Evolutionary conservation across 2,113 vertebrate genomes (phyloP), one percentile per base, ranked within the genome.

Genomic region (Scomber japonicus): DNA sequence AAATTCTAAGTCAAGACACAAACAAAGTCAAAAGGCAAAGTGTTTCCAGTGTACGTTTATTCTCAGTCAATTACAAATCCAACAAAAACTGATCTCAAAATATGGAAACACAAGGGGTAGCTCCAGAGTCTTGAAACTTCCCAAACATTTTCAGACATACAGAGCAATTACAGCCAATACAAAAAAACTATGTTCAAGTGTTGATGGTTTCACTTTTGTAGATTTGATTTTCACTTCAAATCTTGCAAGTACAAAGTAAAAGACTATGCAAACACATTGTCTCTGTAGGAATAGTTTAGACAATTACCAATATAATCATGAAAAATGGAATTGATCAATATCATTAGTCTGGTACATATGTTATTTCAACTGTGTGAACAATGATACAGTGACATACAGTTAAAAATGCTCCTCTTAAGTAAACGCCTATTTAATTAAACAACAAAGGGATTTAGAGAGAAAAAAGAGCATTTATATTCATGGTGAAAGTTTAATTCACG

Each of bases 31-130:
- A 44, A 49, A 75, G 56, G n/a, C 9, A 24, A 73, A 12, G 56
- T 57, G 24, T 78, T 75, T 84, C 51, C 64, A 80, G 75, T 75
- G 62, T n/a, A 90, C 24, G 44, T 90, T 91, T 92, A 88, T 85
- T 88, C 21, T 53, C 57, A 72, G 55, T 9, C 46, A 75, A 82
- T 81, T 66, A 59, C n/a, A 83, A 78, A 80, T 73, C 55, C 27
- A 75, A 70, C 21, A 79, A 64, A 81, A 75, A 62, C 4, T 11
- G 19, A 75, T 74, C 31, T 48, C 21, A 16, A 35, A 49, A 61
- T 10, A 75, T 48, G 63, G 61, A 78, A 80, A 81, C 62, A 79
- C 44, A 56, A 66, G 64, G 48, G 80, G 59, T 19, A 50, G 40
- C 24, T 56, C n/a, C 46, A 30, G 63, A 5, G 17, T 51, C 40